A percentile compares a stretch with the other conserved stretches of the same genome.
Evolutionary conservation across 1,140 invertebrate genomes (phyloP).

Genomic region (Chironomus tepperi): DNA sequence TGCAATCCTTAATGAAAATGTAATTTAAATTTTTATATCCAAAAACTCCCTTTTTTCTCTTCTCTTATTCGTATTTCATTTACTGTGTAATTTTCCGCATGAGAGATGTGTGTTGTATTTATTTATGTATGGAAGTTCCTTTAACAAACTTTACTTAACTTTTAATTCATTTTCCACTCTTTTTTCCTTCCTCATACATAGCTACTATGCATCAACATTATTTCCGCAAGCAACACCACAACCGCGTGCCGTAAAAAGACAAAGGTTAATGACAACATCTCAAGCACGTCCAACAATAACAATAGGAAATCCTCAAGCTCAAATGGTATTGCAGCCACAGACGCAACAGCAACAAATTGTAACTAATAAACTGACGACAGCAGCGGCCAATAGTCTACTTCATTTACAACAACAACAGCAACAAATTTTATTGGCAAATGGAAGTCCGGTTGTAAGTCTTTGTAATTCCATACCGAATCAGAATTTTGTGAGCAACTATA

Average conservation of each 20-base stretch:
- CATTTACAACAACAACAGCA: conserved; percentile 43
- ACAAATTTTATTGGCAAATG: conserved; percentile 33
- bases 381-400: conserved; percentile 35
- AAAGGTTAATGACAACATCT: conserved; percentile 48
- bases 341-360: conserved; percentile 33
- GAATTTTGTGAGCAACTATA: conserved; percentile 28
- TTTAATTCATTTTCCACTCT: background rate
- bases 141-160: too few relatives aligned
- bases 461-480: conserved; percentile 25
- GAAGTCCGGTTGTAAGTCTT: conserved; percentile 32
- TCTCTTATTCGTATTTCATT: background rate
- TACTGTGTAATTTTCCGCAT: conserved; percentile 13
- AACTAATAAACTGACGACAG: conserved; percentile 27
- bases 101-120: background rate
- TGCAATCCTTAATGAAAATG: background rate
- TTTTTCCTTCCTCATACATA: conserved; percentile 33
- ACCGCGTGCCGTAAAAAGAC: conserved; percentile 49
- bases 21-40: background rate
- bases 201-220: conserved; percentile 54
- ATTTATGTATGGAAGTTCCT: background rate
- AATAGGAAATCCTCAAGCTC: conserved; percentile 30
- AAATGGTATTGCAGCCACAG: conserved; percentile 33
- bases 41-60: background rate
- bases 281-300: conserved; percentile 28
- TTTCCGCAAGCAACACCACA: conserved; percentile 43